Evolutionary conservation across 2,888 invertebrate genomes (phyloP).

Genomic region (Netelia fuscicornis): DNA sequence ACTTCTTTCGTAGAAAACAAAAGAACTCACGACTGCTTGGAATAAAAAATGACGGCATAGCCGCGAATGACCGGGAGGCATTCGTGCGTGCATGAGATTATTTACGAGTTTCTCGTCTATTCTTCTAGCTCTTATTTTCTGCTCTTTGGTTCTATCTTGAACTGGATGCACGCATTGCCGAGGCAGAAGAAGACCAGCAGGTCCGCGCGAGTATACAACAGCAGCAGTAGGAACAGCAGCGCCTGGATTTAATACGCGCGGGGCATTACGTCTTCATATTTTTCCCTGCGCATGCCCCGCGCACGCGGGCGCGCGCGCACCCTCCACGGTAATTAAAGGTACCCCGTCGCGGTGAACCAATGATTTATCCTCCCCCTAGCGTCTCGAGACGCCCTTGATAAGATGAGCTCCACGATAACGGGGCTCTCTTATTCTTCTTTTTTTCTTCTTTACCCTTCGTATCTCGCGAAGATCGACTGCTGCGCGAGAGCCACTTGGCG

Average conservation of each 20-base stretch:
- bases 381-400: constrained; percentile 76
- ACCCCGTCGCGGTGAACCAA: constrained; percentile 77
- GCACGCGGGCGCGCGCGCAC: constrained; percentile 59
- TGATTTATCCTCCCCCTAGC: constrained; percentile 78
- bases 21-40: neutral
- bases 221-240: constrained; percentile 74
- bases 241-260: constrained; percentile 69
- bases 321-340: constrained; percentile 80
- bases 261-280: constrained; percentile 82
- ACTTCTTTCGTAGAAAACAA: neutral
- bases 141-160: constrained; percentile 33
- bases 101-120: constrained; percentile 80
- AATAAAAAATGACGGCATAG: constrained; percentile 2
- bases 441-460: constrained; percentile 36
- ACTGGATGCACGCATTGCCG: constrained; percentile 68
- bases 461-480: constrained; percentile 66
- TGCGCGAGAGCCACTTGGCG: constrained; percentile 60
- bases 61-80: constrained; percentile 74
- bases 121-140: constrained; percentile 65
- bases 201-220: constrained; percentile 16
- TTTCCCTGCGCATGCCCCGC: constrained; percentile 73
- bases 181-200: constrained; percentile 55
- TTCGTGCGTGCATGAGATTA: constrained; percentile 78
- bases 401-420: constrained; percentile 75
- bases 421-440: constrained; percentile 53